Evolutionary conservation across 2,797 vertebrate genomes (phyloP).

Genomic region (Mormyrops boulengeri): DNA sequence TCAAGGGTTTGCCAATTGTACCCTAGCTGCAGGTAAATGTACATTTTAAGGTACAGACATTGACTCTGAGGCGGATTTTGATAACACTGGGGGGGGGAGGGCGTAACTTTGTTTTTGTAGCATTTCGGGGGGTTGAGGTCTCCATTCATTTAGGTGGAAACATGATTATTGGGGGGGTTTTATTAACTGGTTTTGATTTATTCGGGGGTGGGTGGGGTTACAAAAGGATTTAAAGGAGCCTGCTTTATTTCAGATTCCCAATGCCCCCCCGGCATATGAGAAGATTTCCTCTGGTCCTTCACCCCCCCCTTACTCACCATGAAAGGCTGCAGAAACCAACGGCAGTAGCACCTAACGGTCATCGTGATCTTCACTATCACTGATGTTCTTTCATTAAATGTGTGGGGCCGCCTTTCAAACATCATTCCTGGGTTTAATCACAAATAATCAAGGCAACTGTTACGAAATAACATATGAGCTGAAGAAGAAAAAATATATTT

Average conservation of each 20-base stretch:
- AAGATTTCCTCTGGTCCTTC: constrained; percentile 66
- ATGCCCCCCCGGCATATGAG: constrained; percentile 87
- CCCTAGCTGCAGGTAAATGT: not conserved
- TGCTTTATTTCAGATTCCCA: constrained; percentile 67
- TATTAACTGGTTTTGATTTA: not conserved
- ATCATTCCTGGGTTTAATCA: not conserved
- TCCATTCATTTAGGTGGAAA: too few species aligned
- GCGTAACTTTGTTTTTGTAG: not conserved
- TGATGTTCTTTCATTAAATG: not conserved
- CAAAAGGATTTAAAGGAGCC: not conserved
- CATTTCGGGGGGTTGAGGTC: not conserved
- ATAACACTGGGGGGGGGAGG: not conserved
- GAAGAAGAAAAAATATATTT: not conserved
- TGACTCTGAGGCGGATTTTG: not conserved
- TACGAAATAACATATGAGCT: not conserved
- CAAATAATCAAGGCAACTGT: not conserved
- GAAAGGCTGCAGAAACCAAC: constrained; percentile 35
- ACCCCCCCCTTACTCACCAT: constrained; percentile 85
- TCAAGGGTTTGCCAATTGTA: too few species aligned
- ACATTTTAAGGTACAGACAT: not conserved
- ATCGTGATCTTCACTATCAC: not conserved
- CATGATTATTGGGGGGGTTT: too few species aligned
- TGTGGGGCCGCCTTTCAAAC: not conserved
- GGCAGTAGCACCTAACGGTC: not conserved
- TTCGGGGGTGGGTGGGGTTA: too few species aligned